Percentiles rank a stretch among this genome's conserved stretches.
Evolutionary conservation across 2,888 invertebrate species (phyloP).

Genomic region (Ectobius pallidus): DNA sequence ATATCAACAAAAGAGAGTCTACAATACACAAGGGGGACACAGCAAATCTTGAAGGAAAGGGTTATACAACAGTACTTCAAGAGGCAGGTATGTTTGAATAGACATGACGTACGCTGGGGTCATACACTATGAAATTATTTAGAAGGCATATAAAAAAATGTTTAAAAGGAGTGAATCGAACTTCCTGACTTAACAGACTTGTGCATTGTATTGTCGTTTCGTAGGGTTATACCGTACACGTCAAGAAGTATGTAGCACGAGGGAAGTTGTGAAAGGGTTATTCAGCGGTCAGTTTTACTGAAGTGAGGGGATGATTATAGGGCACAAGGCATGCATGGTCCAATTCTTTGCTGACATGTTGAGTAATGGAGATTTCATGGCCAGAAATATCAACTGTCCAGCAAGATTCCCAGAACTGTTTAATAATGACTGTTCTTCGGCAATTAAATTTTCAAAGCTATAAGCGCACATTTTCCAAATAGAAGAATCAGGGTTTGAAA

Average conservation of each 20-base stretch:
- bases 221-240: slow-evolving; percentile 6
- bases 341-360: not conserved
- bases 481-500: no score
- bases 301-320: not conserved
- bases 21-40: no score
- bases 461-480: no score
- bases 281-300: not conserved
- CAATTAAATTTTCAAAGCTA: no score
- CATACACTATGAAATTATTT: not conserved
- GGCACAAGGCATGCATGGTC: not conserved
- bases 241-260: not conserved
- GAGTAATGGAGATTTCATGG: no score
- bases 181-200: not conserved
- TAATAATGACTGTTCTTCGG: no score
- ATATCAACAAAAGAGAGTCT: no score
- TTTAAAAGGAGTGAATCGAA: not conserved
- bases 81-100: slow-evolving; percentile 17
- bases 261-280: not conserved
- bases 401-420: no score
- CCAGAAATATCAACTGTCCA: no score
- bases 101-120: not conserved
- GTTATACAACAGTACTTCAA: no score
- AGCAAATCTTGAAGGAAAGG: no score
- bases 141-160: no score
- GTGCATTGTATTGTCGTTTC: not conserved